Base-by-base conservation (phyloP, 2,113 vertebrate species). In the Phainopepla nitens region DNA sequence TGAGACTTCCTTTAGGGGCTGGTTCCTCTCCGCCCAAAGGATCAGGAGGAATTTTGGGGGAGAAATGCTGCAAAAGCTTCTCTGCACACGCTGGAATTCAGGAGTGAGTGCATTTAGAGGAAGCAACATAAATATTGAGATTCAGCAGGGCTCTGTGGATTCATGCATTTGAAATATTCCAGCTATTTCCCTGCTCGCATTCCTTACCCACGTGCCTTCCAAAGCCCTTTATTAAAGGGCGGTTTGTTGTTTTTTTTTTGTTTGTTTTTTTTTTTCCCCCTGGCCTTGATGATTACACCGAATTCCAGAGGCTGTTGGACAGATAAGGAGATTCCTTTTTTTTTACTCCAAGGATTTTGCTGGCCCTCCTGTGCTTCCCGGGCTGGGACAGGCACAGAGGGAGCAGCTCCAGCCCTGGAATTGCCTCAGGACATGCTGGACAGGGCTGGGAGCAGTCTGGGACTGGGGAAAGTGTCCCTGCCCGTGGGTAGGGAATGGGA, bases 171-270 rank as follows among this genome's bases (percentile, higher is more conserved):
- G 79, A 97, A 94, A 50, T 92, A 97, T 97, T 94, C 87, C 94
- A 97, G 88, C 79, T 96, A 96, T 97, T 96, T 95, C 96, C 92
- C 81, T 31, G 22, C 94, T 81, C 53, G 57, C 92, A 96, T 97
- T 96, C 96, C 88, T 96, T 58, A 51, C 76, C 92, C 92, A 71
- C 36, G 6, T 90, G 94, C 82, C 78, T 94, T 11, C 7, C 5
- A 23, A 23, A 72, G 56, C 68, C 36, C 39, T 86, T 71, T 7
- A 29, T 19, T 70, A 81, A 94, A 86, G 42, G 62, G 27, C 33
- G 2, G n/a, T n/a, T n/a, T n/a, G n/a, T 39, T 39, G 9, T 11
- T 2, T 5, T 81, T 73, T 45, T 24, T 13, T 10, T 10, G n/a
- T n/a, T 39, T 39, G 9, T 11, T 2, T 5, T 81, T 73, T 45